Evolutionary conservation across 2,797 vertebrate genomes (phyloP).

Genomic region (Naso thynnoides): DNA sequence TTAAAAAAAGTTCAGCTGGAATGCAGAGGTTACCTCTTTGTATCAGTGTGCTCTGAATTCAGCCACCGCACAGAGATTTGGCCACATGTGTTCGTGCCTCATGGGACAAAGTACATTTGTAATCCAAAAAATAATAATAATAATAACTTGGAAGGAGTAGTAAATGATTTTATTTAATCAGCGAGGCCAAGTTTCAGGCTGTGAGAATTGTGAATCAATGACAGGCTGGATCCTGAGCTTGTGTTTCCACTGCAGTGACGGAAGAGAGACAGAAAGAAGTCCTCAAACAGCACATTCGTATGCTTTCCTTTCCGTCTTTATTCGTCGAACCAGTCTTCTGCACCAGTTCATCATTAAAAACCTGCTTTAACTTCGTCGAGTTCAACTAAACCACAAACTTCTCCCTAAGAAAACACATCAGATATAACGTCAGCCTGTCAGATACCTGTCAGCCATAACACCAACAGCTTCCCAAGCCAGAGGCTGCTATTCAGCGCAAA

Average conservation of each 20-base stretch:
- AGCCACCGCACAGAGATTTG: not conserved
- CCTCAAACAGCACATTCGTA: not conserved
- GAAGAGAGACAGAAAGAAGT: not conserved
- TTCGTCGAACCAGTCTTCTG: not conserved
- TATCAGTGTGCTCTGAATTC: not conserved
- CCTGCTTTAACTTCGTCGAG: not conserved
- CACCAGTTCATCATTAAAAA: not conserved
- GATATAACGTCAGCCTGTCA: not conserved
- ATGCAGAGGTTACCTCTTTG: slow-evolving; percentile 23
- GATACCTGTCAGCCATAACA: too few relatives aligned
- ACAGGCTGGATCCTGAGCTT: slow-evolving; percentile 4
- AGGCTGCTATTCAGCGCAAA: slow-evolving; percentile 5
- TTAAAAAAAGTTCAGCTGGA: slow-evolving; percentile 21
- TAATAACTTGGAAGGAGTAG: not conserved
- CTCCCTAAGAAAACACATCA: not conserved
- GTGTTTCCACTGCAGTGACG: not conserved
- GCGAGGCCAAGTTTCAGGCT: slow-evolving; percentile 9
- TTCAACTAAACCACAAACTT: slow-evolving; percentile 11
- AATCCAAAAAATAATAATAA: too few relatives aligned
- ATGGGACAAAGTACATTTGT: not conserved
- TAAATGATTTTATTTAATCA: too few relatives aligned
- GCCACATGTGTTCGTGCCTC: not conserved
- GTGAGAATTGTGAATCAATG: not conserved
- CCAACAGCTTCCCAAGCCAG: not conserved
- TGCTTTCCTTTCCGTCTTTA: slow-evolving; percentile 21